Base-by-base conservation (phyloP, 2,888 invertebrate genomes). In the Megamerina dolium region DNA sequence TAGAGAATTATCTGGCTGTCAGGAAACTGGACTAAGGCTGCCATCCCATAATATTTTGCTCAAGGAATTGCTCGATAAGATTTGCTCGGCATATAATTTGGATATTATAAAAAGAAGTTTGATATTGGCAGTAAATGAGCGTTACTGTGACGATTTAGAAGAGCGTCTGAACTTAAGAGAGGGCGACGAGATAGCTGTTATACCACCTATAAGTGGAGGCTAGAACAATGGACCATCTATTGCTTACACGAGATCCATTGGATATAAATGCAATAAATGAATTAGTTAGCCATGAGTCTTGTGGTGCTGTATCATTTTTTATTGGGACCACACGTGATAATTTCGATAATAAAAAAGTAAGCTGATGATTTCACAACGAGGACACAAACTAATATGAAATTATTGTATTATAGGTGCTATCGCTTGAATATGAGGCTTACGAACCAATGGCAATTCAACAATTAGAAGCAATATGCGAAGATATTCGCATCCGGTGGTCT, bases 171-270 rank as follows among this genome's bases (percentile, higher is more conserved):
- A 73, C 17, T 69, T 90, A 5, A 75, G 75, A 29, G 74, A 79
- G 19, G 81, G 79, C 49, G 93, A 94, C 75, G 86, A 83, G 68
- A 77, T 95, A 49, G 95, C 94, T 49, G 78, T 95, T 12, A 94
- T 96, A 62, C 95, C 95, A 40, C 95, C 95, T 0, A 75, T 96
- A 38, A 94, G 94, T 73, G 94, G 94, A 58, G 95, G 95, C 58
- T 87, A 79, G 74, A 12, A 37, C 4, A n/a, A 87, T 85, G 82
- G 82, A 90, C 73, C 75, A 79, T 53, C 59, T 89, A 14, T 78
- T 83, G 61, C 65, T 94, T 35, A 79, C 81, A 0, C 61, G 76
- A 0, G 80, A 83, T 29, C 78, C 79, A 57, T 71, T 94, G 30
- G 77, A 80, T 41, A 73, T 89, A 3, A 82, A 81, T 30, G 74